Evolutionary conservation across 2,888 invertebrate genomes (phyloP), one percentile per base, ranked within the genome.

Genomic region (Griposia aprilina): DNA sequence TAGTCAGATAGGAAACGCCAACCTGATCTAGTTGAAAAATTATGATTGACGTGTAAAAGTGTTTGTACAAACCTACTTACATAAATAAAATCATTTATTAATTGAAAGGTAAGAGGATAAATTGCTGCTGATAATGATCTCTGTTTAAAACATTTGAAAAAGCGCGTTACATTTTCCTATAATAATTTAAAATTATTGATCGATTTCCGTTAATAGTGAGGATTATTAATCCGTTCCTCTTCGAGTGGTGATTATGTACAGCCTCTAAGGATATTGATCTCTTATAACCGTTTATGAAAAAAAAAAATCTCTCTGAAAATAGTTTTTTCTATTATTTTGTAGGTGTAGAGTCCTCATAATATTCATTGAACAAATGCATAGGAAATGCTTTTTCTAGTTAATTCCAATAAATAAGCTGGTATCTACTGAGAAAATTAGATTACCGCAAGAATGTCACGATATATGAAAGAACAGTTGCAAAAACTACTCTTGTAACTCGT

Each of bases 171-270:
- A 23, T 26, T 20, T 45, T 36, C 41, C 15, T 55, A n/a, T 20
- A 23, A 41, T 23, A 15, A 62, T 45, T 26, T 50, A 1, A n/a
- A 48, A 55, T n/a, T 55, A 41, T 75, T 36, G 48, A 65, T 23
- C 10, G 6, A 2, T 75, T 74, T 45, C 17, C 17, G 2, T 65
- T 57, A 30, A 20, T 26, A 45, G 23, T 59, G 17, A 36, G 59
- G 59, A 59, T 60, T 10, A 26, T 23, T 26, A 66, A 79, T 65
- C 17, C 23, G 2, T 26, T 72, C n/a, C 20, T 30, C 59, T 48
- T 59, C 66, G 26, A 59, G 23, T 26, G 65, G 30, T 78, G 30
- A 79, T 60, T 52, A 15, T 65, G 63, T 11, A 20, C 5, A 52
- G 45, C 67, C 26, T 41, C 30, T 48, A 77, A 45, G 23, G 23